Conservation (phyloP, 2,113 vertebrate species). For the Larimichthys crocea region DNA sequence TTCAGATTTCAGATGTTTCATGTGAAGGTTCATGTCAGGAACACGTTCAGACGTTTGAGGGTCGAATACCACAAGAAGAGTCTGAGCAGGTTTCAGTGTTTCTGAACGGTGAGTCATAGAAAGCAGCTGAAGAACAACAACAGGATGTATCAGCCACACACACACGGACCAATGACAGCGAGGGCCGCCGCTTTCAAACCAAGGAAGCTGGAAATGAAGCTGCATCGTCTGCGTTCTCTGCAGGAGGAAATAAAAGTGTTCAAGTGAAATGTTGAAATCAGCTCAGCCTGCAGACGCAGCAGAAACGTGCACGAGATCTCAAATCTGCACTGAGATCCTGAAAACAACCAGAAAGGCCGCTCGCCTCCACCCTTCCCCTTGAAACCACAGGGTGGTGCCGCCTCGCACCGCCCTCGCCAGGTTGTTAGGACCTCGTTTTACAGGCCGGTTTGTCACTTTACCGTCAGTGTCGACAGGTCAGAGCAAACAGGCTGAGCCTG, state of each 20-base stretch:
- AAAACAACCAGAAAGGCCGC: not conserved
- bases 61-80: conserved; percentile 20
- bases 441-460: conserved; percentile 44
- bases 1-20: not conserved
- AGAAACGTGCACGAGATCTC: not conserved
- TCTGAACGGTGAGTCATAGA: conserved; percentile 46
- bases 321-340: not conserved
- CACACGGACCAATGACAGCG: conserved; percentile 33
- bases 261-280: not conserved
- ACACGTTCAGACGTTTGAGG: not conserved
- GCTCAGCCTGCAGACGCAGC: not conserved
- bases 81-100: not conserved
- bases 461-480: conserved; percentile 16
- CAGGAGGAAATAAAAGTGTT: not conserved
- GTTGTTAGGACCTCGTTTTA: conserved; percentile 14
- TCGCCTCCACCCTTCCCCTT: conserved; percentile 14
- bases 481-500: conserved; percentile 16
- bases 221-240: not conserved
- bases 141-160: conserved; percentile 66
- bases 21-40: not conserved
- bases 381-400: not conserved
- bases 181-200: conserved; percentile 57
- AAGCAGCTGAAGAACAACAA: conserved; percentile 70
- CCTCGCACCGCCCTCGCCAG: conserved; percentile 2
- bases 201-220: conserved; percentile 23